Evolutionary conservation across 2,888 invertebrate species (phyloP).

Genomic region (Pegoplata infirma): DNA sequence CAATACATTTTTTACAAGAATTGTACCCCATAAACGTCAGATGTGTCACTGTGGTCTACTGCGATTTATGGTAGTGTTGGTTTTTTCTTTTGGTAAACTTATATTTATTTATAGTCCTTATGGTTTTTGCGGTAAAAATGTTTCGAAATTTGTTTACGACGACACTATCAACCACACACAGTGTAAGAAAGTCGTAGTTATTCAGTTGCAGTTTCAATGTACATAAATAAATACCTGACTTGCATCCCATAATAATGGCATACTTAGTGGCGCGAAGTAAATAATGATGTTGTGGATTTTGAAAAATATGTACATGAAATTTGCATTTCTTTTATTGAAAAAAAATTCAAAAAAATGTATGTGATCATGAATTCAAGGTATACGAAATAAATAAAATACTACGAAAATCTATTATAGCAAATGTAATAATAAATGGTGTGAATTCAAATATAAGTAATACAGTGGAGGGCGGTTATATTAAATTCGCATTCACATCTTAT

Average conservation of each 20-base stretch:
- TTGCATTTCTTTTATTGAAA: constrained; percentile 38
- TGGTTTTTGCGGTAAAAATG: constrained; percentile 50
- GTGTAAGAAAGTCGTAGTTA: constrained; percentile 14
- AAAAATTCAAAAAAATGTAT: constrained; percentile 26
- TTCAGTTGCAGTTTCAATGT: constrained; percentile 23
- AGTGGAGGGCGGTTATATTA: too few species aligned
- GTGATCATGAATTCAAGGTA: constrained; percentile 33
- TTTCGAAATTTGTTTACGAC: constrained; percentile 59
- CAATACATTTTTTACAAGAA: too few species aligned
- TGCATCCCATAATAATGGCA: constrained; percentile 38
- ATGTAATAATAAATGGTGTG: constrained; percentile 23
- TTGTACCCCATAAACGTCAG: constrained; percentile 9
- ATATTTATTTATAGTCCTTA: constrained; percentile 59
- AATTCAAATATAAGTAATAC: constrained; percentile 15
- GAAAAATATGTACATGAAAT: constrained; percentile 49
- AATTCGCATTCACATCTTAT: too few species aligned
- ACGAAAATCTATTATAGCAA: constrained; percentile 8
- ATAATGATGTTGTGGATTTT: constrained; percentile 48
- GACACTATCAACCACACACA: too few species aligned
- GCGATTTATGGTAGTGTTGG: too few species aligned
- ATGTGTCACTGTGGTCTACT: constrained; percentile 10
- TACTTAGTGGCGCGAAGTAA: constrained; percentile 54
- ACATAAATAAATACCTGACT: constrained; percentile 39
- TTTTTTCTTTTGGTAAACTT: constrained; percentile 40
- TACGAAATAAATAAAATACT: not conserved